Evolutionary conservation across 2,888 invertebrate genomes (phyloP), one percentile per base, ranked within the genome.

Genomic region (Hartigia nigra): DNA sequence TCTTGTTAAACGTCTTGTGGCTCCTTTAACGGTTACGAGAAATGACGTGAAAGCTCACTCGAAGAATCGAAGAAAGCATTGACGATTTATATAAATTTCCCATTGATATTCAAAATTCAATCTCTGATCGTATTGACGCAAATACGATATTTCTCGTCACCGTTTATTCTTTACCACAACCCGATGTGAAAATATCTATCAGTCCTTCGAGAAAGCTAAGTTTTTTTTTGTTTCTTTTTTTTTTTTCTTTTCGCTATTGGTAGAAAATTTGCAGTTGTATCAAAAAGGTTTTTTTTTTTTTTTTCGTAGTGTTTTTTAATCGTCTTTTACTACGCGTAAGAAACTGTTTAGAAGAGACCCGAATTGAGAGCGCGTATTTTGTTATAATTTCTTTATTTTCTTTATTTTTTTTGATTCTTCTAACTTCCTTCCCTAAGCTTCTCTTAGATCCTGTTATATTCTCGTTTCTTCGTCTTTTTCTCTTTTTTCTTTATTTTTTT

Each of bases 231-330:
- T n/a, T n/a, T n/a, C n/a, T n/a, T 78, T 79, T 39, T 39, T 39
- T 55, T 2, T 1, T 14, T 23, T 23, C 23, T 55, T 72, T 83
- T 80, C 81, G 82, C 83, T 83, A 80, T 84, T 55, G 87, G 87
- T 90, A 91, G 88, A 91, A 90, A 91, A 91, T 88, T 88, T 88
- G 87, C 86, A 85, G 88, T 89, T 86, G 88, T 91, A 91, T 90
- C 88, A 91, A 91, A 91, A 91, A 88, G 84, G 88, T 84, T 75
- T 55, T 55, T 55, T 55, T 55, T 32, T 39, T 75, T 55, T 69
- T 79, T 76, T 55, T 77, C 83, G 79, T 77, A 80, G 82, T 37
- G 75, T 78, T 80, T 79, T 80, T 80, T 79, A 76, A 83, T 83
- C 70, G 83, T 82, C 78, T 79, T 77, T 55, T 9, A 55, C 9